Percentiles rank a stretch among this genome's conserved stretches.
These are phyloP conservation scores for Trichacis sp. DNA, from an alignment of 2,888 invertebrate genomes.

Conservation along the genomic window DNA sequence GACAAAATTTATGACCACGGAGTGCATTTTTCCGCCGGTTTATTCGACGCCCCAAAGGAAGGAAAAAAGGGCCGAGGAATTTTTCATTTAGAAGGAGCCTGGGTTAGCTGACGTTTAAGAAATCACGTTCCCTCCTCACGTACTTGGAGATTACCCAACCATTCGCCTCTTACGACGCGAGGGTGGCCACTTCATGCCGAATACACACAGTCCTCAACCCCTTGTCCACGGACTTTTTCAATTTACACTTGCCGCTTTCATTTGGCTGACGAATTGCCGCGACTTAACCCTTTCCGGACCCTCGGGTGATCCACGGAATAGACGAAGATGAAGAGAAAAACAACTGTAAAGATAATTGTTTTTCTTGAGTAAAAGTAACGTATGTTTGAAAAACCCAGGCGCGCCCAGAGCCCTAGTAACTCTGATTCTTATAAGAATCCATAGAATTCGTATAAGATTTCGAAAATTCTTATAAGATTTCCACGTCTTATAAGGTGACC, in stretches of 20 bases:
- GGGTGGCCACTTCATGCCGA: conserved; percentile 57
- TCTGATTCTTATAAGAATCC: no score
- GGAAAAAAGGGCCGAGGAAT: conserved; percentile 47
- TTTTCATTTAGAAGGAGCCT: conserved; percentile 49
- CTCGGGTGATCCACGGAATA: neutral
- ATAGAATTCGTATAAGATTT: no score
- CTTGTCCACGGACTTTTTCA: conserved; percentile 21
- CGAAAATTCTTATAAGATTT: no score
- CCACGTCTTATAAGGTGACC: no score
- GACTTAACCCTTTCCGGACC: neutral
- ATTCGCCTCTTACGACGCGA: conserved; percentile 47
- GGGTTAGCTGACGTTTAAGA: conserved; percentile 56
- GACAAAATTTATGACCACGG: conserved; percentile 4
- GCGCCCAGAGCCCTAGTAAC: no score
- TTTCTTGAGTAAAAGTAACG: no score
- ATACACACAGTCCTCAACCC: conserved; percentile 51
- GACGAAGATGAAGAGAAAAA: neutral
- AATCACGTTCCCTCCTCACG: conserved; percentile 65
- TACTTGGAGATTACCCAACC: conserved; percentile 55
- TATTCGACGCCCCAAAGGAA: conserved; percentile 35
- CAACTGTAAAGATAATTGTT: no score
- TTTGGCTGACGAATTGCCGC: neutral
- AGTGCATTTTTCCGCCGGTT: conserved; percentile 23
- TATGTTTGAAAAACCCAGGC: no score
- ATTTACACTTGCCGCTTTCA: conserved; percentile 2